phyloP scores from a whole-genome alignment of 1,140 invertebrate genomes.

The Ganaspis sp. region DNA sequence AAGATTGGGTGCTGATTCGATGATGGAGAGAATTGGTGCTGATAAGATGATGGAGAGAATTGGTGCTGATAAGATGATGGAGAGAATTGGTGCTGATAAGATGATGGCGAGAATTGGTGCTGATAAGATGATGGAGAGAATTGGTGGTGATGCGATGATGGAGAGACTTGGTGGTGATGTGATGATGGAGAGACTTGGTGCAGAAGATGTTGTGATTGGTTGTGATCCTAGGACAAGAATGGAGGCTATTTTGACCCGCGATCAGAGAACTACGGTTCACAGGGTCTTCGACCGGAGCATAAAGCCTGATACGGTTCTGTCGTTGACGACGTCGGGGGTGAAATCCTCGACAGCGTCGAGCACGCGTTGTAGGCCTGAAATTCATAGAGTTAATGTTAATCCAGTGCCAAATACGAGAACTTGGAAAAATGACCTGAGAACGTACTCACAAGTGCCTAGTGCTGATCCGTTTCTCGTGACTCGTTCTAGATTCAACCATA shows the following conservation, averaged over 20 bases:
- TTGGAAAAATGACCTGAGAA: conserved; percentile 32
- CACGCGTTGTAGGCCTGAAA: background rate
- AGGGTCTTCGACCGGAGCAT: conserved; percentile 55
- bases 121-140: too few relatives aligned
- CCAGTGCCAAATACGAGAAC: conserved; percentile 30
- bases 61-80: too few relatives aligned
- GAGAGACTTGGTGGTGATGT: too few relatives aligned
- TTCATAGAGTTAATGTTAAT: conserved; percentile 21
- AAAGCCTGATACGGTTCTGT: conserved; percentile 12
- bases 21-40: too few relatives aligned
- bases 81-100: too few relatives aligned
- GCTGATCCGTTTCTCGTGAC: conserved; percentile 50
- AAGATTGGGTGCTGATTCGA: too few relatives aligned
- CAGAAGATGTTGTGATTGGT: background rate
- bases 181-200: too few relatives aligned
- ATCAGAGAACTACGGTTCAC: conserved; percentile 71
- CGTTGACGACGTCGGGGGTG: conserved; percentile 14
- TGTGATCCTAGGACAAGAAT: conserved; percentile 50
- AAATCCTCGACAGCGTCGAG: conserved; percentile 6
- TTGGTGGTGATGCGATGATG: too few relatives aligned
- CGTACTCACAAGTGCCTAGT: conserved; percentile 47
- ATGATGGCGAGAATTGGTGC: too few relatives aligned
- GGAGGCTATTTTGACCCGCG: conserved; percentile 66
- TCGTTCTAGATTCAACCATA: conserved; percentile 35
- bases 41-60: background rate